phyloP scores from a whole-genome alignment of 2,888 invertebrate genomes.

The Pedicia rivosa region DNA sequence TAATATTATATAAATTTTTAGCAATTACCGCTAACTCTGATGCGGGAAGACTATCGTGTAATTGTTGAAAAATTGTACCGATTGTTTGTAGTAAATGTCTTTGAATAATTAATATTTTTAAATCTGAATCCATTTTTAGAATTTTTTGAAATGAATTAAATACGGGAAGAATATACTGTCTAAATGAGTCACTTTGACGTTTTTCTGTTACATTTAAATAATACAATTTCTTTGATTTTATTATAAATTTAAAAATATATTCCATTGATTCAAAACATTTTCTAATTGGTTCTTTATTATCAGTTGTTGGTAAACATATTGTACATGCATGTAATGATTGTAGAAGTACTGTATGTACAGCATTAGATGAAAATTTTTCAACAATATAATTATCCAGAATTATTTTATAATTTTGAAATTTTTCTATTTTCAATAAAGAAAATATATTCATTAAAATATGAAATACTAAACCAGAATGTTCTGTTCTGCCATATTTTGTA shows the following conservation, averaged over 20 bases:
- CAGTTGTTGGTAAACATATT: conserved; percentile 69
- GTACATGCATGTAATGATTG: conserved; percentile 83
- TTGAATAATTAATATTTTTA: conserved; percentile 62
- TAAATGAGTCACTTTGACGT: conserved; percentile 76
- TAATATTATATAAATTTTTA: conserved; percentile 59
- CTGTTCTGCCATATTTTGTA: conserved; percentile 79
- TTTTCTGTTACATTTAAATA: conserved; percentile 76
- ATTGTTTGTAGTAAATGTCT: conserved; percentile 69
- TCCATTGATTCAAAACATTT: conserved; percentile 82
- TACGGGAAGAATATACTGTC: conserved; percentile 64
- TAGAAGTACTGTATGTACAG: conserved; percentile 82
- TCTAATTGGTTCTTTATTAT: conserved; percentile 77
- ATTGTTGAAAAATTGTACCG: conserved; percentile 68
- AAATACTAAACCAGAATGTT: conserved; percentile 81
- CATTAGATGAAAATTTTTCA: conserved; percentile 85
- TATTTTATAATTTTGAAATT: conserved; percentile 88
- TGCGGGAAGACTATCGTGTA: conserved; percentile 54
- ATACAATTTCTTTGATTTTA: conserved; percentile 72
- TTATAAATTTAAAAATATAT: conserved; percentile 83
- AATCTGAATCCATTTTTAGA: conserved; percentile 50
- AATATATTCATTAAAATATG: conserved; percentile 85
- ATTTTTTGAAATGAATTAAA: conserved; percentile 65
- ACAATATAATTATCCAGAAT: conserved; percentile 89
- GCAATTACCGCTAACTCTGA: conserved; percentile 67
- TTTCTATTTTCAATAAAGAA: conserved; percentile 72